A percentile compares a stretch with the other conserved stretches of the same genome.
These are phyloP conservation scores for Erythrolamprus reginae DNA, from an alignment of 2,113 vertebrate species.

Conservation along the genomic window DNA sequence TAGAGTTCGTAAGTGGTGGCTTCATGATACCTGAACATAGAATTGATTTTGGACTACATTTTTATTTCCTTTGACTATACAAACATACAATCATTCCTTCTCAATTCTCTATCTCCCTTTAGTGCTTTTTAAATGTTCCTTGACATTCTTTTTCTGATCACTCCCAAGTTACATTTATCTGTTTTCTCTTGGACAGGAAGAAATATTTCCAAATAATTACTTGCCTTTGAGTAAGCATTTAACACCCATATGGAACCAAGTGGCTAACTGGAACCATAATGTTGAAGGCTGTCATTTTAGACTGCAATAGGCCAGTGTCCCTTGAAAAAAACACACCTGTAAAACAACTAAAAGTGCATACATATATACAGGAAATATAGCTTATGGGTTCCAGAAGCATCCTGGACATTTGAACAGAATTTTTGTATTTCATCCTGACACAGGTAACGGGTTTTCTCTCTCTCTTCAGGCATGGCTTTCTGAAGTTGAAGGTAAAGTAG, in stretches of 20 bases:
- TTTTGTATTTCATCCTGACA: not conserved
- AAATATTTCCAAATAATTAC: not conserved
- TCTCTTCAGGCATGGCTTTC: constrained; percentile 85
- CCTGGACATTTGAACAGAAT: not conserved
- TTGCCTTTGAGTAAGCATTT: not conserved
- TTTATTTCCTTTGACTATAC: not conserved
- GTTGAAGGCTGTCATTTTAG: not conserved
- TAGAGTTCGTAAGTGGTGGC: not conserved
- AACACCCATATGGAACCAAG: not conserved
- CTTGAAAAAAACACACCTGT: not conserved
- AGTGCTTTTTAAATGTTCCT: not conserved
- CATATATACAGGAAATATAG: not conserved
- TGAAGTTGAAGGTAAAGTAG: constrained; percentile 95
- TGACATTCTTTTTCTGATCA: not conserved
- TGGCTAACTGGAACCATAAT: not conserved
- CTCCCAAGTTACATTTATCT: constrained; percentile 2
- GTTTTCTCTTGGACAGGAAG: not conserved
- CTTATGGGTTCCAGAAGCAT: not conserved
- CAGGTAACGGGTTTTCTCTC: not conserved
- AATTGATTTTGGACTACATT: not conserved
- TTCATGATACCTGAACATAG: not conserved
- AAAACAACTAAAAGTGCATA: not conserved
- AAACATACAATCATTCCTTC: not conserved
- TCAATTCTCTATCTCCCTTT: not conserved
- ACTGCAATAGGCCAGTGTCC: not conserved